Evolutionary conservation across 2,797 vertebrate species (phyloP).

Genomic region (Lutjanus campechanus): DNA sequence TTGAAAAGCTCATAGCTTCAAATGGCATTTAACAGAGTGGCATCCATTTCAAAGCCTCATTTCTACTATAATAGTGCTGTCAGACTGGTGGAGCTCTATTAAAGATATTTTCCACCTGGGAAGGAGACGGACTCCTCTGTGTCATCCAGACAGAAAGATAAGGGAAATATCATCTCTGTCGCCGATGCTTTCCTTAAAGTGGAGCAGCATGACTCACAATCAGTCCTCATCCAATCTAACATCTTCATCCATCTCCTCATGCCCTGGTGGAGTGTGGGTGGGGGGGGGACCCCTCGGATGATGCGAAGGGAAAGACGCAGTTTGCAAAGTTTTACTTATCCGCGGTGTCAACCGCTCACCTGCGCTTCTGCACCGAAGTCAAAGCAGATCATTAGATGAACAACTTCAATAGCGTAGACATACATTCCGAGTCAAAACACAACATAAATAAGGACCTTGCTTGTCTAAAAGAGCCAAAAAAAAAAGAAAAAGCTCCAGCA

Average conservation of each 20-base stretch:
- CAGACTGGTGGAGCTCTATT: constrained; percentile 46
- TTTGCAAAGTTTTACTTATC: constrained; percentile 50
- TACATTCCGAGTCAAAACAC: constrained; percentile 18
- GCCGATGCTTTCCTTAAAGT: constrained; percentile 47
- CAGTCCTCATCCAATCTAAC: constrained; percentile 55
- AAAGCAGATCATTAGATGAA: constrained; percentile 36
- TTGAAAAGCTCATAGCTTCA: constrained; percentile 54
- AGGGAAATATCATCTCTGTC: constrained; percentile 55
- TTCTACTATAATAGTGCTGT: constrained; percentile 61
- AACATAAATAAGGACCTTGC: constrained; percentile 31
- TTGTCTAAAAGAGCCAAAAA: not conserved
- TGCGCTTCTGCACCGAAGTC: constrained; percentile 24
- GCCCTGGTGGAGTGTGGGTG: constrained; percentile 15
- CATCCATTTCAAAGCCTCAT: constrained; percentile 58
- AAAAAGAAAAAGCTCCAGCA: not conserved
- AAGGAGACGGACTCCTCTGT: constrained; percentile 49
- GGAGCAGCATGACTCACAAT: constrained; percentile 46
- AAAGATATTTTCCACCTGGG: constrained; percentile 60
- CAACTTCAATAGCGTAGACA: constrained; percentile 33
- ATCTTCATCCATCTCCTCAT: constrained; percentile 53
- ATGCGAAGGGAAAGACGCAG: constrained; percentile 31
- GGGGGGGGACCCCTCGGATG: constrained; percentile 34
- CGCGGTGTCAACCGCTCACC: constrained; percentile 28
- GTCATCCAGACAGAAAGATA: constrained; percentile 58
- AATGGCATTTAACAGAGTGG: constrained; percentile 60